Percentiles rank a stretch among this genome's conserved stretches.
phyloP scores from a whole-genome alignment of 1,140 invertebrate genomes.

The Leptopilina clavipes region DNA sequence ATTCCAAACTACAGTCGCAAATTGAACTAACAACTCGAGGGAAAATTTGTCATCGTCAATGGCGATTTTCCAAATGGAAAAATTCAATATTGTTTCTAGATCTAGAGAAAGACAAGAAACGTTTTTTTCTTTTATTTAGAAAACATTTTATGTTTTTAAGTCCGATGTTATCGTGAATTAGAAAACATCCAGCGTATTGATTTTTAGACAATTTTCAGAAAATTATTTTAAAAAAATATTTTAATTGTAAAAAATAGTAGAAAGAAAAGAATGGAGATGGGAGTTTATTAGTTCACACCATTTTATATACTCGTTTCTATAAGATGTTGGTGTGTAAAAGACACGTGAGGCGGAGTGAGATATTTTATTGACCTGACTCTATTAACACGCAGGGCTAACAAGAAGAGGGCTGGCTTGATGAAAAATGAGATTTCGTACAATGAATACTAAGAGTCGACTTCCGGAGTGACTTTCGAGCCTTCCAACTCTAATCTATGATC shows the following conservation, averaged over 20 bases:
- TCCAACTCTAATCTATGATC: neutral
- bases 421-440: slow-evolving; percentile 31
- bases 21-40: too few species aligned
- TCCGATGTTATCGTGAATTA: too few species aligned
- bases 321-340: slow-evolving; percentile 14
- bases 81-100: too few species aligned
- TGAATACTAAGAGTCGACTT: slow-evolving; percentile 31
- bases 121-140: too few species aligned
- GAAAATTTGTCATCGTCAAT: too few species aligned
- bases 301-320: neutral
- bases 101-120: too few species aligned
- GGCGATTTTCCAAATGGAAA: too few species aligned
- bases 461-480: slow-evolving; percentile 3
- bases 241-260: too few species aligned
- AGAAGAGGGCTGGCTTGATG: slow-evolving; percentile 30
- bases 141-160: too few species aligned
- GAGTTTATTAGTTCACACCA: neutral
- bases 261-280: neutral
- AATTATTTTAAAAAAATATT: neutral
- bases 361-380: slow-evolving; percentile 33
- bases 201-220: neutral
- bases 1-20: too few species aligned
- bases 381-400: slow-evolving; percentile 25
- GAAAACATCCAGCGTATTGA: too few species aligned
- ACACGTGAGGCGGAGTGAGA: slow-evolving; percentile 10